These are phyloP conservation scores for Heterotilapia buettikoferi DNA, from an alignment of 2,113 vertebrate genomes.

Conservation along the genomic window DNA sequence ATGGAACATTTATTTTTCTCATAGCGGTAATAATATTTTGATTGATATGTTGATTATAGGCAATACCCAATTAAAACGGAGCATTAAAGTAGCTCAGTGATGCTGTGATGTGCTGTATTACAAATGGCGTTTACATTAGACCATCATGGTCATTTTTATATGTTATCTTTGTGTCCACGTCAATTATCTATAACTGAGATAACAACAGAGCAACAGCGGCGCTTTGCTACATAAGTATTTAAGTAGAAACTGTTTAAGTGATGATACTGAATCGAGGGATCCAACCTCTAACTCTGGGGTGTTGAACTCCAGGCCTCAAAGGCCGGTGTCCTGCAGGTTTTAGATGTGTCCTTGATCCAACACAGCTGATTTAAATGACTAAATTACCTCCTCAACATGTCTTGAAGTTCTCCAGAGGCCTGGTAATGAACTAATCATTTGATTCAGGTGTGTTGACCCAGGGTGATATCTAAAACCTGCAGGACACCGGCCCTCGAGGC, in stretches of 20 bases:
- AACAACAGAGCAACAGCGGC: not conserved
- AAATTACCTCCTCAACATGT: not conserved
- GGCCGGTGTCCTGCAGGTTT: not conserved
- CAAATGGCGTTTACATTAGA: not conserved
- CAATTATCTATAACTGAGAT: not conserved
- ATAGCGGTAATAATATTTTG: not conserved
- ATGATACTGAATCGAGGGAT: not conserved
- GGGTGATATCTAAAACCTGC: not conserved
- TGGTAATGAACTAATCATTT: fast-evolving
- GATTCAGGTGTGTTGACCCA: not conserved
- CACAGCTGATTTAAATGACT: not conserved
- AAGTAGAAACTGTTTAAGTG: not conserved
- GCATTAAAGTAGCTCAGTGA: not conserved
- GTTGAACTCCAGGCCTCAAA: not conserved
- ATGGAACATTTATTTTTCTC: not conserved
- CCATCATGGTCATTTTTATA: not conserved
- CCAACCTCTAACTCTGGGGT: not conserved
- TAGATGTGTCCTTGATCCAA: not conserved
- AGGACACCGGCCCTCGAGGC: not conserved
- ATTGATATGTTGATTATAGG: not conserved
- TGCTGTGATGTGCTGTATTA: not conserved
- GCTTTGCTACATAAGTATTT: not conserved
- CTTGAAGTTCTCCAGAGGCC: not conserved
- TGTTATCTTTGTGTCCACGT: not conserved
- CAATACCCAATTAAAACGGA: not conserved